phyloP scores from a whole-genome alignment of 1,140 invertebrate species.

The Drosophila santomea region DNA sequence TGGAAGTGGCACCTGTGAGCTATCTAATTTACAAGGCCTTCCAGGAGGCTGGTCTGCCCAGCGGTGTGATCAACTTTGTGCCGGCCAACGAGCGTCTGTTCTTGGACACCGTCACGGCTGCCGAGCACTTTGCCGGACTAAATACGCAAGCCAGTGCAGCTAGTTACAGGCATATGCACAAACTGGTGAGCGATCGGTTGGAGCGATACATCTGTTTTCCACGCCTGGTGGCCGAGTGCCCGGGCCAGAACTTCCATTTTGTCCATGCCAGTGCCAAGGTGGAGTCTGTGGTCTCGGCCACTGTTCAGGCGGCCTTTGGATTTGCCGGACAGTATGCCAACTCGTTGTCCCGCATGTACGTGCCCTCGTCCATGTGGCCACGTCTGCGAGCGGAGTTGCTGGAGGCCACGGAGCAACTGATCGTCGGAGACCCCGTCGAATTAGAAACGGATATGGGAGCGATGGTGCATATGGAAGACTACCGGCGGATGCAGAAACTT shows the following conservation, averaged over 20 bases:
- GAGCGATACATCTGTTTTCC: conserved; percentile 95
- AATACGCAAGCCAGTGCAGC: conserved; percentile 93
- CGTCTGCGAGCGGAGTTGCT: conserved; percentile 40
- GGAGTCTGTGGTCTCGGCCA: conserved; percentile 90
- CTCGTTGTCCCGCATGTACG: conserved; percentile 97
- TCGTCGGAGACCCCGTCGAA: conserved; percentile 93
- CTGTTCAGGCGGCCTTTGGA: conserved; percentile 96
- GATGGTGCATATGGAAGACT: conserved; percentile 97
- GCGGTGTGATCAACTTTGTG: conserved; percentile 98
- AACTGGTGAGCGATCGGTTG: conserved; percentile 94
- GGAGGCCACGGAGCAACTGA: conserved; percentile 86
- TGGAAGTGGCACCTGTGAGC: conserved; percentile 97
- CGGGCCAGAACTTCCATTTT: conserved; percentile 99
- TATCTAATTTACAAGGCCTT: conserved; percentile 97
- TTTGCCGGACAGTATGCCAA: conserved; percentile 98
- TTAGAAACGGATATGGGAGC: conserved; percentile 93
- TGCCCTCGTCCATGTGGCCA: conserved; percentile 95
- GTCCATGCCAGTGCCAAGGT: conserved; percentile 96
- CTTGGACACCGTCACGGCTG: conserved; percentile 94
- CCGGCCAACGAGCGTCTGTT: conserved; percentile 97
- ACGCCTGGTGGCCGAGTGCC: conserved; percentile 96
- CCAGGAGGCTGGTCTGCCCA: conserved; percentile 94
- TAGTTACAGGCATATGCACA: conserved; percentile 96
- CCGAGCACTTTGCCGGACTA: conserved; percentile 93
- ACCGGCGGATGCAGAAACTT: conserved; percentile 93